Evolutionary conservation across 2,888 invertebrate species (phyloP), one percentile per base, ranked within the genome.

Genomic region (Pseudeuparius sepicola): DNA sequence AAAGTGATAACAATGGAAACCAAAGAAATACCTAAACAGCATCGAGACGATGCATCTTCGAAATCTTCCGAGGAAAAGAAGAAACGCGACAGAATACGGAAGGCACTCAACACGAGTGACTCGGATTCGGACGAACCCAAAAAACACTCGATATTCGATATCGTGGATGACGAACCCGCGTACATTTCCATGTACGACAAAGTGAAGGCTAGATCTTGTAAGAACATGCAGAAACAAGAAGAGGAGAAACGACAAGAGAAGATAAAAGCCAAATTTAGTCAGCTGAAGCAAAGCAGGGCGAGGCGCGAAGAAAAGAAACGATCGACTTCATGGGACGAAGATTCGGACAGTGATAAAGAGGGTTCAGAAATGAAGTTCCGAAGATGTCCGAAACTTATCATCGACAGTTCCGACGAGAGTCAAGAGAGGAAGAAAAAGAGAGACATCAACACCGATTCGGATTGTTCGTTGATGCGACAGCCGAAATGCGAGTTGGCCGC

Each of bases 111-210:
- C 36, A 77, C 74, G 49, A 74, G 67, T 42, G 71, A 66, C 39
- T 75, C 78, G 2, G 84, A 84, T 59, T 80, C 82, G 4, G 85
- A 84, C 55, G 83, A 81, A 58, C 82, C 80, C 31, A 87, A 86
- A 60, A 86, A 87, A 59, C 88, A 87, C 66, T 89, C 88, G 35
- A 88, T 89, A 53, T 89, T 90, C 60, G 88, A 88, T 56, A 87
- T 89, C 37, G 77, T 86, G 26, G 83, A 85, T 55, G 88, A 88
- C 53, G 88, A 82, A 39, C 89, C 90, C 1, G 78, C 83, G 6
- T 92, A 90, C 56, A 87, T 92, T 40, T 93, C 93, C 6, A 96
- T 96, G 94, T 96, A 96, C 59, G 94, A 94, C 58, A 94, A 94
- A 64, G 90, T 92, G 0, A 92, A 92, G 61, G 90, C 90, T 3